These are phyloP conservation scores for Melanitta fusca DNA, from an alignment of 2,797 vertebrate genomes.

Conservation along the genomic window DNA sequence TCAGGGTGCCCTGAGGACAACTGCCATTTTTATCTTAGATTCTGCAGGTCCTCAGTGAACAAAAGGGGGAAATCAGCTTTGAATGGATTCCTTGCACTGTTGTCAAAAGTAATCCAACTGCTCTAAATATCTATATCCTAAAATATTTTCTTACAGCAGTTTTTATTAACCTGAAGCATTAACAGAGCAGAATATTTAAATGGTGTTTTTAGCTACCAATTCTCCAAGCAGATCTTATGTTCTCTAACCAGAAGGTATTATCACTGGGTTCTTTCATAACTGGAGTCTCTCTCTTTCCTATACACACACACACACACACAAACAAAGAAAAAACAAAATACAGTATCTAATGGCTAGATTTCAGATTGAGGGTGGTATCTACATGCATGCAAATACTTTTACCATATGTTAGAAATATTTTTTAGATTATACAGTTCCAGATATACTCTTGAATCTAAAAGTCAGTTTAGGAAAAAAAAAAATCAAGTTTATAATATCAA, in stretches of 20 bases:
- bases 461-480: neutral
- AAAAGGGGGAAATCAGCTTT: slow-evolving; percentile 82
- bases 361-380: slow-evolving; percentile 15
- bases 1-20: slow-evolving; percentile 94
- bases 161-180: slow-evolving; percentile 79
- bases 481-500: slow-evolving; percentile 39
- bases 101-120: slow-evolving; percentile 84
- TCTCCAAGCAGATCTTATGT: slow-evolving; percentile 76
- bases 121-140: slow-evolving; percentile 82
- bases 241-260: slow-evolving; percentile 54
- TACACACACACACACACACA: neutral
- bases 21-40: slow-evolving; percentile 95
- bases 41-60: slow-evolving; percentile 83
- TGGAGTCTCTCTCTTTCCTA: neutral
- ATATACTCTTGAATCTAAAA: slow-evolving; percentile 6
- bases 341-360: slow-evolving; percentile 18
- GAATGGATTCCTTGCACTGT: slow-evolving; percentile 83
- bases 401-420: slow-evolving; percentile 54
- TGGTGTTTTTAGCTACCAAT: slow-evolving; percentile 74
- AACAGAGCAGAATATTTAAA: slow-evolving; percentile 79
- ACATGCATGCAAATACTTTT: slow-evolving; percentile 19
- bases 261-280: slow-evolving; percentile 31
- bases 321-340: slow-evolving; percentile 59
- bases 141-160: slow-evolving; percentile 75
- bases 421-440: slow-evolving; percentile 15